Base-by-base conservation (phyloP, 2,888 invertebrate genomes). In the Sympetrum striolatum region DNA sequence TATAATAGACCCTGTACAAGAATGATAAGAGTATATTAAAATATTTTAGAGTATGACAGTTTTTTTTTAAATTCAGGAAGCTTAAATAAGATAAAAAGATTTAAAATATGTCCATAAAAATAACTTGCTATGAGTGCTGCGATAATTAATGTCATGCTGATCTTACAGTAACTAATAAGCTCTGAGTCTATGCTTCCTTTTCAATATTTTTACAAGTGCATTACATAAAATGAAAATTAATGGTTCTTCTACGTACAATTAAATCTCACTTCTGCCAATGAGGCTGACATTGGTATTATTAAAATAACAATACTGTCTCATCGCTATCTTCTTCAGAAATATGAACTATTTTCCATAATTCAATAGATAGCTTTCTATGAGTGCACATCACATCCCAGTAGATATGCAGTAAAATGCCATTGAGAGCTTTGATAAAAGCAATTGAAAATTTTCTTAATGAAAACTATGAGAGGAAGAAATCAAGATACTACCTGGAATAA, bases 221-320 rank as follows among this genome's bases (percentile, higher is more conserved):
- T 35, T n/a, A 86, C 35, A 86, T 86, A 58, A 22, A 64, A 35
- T 58, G 39, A 35, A n/a, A 39, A 64, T 53, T 64, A 60, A 86
- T 60, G 60, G 35, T 86, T 60, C 64, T 64, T n/a, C 60, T 22
- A n/a, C 60, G 39, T 64, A 64, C 53, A 82, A 53, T 82, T 18
- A 86, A 58, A 86, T 37, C 86, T 86, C 58, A 73, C 73, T 64
- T 37, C 58, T 39, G 39, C 60, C 64, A 53, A 64, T 37, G 60
- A 86, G 86, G 86, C 37, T 86, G 86, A 10, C 60, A 37, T 86
- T 60, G 86, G 60, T 37, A 86, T 86, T 37, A 86, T 86, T 86
- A 64, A 86, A 86, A 60, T 64, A 86, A 86, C 86, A 86, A 86
- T 86, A 86, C 86, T 86, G 86, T 86, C 86, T 64, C 60, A 60